These are phyloP conservation scores for Ameiurus melas DNA, from an alignment of 2,113 vertebrate species.

Conservation along the genomic window DNA sequence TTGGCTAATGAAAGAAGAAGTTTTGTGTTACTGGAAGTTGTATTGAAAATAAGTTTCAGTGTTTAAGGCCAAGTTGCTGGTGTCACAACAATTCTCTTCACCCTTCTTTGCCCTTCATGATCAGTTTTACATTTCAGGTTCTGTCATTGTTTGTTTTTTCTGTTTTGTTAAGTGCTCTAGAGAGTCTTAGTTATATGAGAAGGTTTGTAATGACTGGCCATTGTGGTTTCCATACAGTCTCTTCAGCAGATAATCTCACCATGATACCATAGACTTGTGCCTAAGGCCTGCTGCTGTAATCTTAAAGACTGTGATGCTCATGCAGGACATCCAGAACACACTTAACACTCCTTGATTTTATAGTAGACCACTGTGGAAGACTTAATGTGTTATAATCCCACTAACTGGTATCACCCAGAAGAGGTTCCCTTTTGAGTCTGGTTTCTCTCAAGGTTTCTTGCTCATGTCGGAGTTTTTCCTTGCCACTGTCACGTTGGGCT, in stretches of 20 bases:
- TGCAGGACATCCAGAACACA: background rate
- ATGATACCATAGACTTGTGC: background rate
- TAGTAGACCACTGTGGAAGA: background rate
- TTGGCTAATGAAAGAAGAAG: background rate
- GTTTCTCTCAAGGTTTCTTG: background rate
- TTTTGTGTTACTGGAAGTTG: background rate
- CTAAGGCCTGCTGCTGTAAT: background rate
- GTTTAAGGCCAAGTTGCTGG: background rate
- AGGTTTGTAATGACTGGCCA: background rate
- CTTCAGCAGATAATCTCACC: background rate
- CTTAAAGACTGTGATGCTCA: background rate
- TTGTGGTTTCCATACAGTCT: background rate
- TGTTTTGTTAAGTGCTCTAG: background rate
- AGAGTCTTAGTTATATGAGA: background rate
- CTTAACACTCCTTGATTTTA: background rate
- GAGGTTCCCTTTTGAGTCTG: background rate
- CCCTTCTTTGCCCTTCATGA: background rate
- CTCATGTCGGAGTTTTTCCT: background rate
- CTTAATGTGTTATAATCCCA: background rate
- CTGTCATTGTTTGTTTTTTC: background rate
- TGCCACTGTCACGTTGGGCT: background rate
- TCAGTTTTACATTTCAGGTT: background rate
- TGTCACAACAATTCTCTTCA: background rate
- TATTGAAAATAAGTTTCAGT: conserved; percentile 7
- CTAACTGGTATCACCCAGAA: background rate